These are phyloP conservation scores for Pocillopora meandrina DNA, from an alignment of 92 coral and sea anemone species.

Conservation along the genomic window DNA sequence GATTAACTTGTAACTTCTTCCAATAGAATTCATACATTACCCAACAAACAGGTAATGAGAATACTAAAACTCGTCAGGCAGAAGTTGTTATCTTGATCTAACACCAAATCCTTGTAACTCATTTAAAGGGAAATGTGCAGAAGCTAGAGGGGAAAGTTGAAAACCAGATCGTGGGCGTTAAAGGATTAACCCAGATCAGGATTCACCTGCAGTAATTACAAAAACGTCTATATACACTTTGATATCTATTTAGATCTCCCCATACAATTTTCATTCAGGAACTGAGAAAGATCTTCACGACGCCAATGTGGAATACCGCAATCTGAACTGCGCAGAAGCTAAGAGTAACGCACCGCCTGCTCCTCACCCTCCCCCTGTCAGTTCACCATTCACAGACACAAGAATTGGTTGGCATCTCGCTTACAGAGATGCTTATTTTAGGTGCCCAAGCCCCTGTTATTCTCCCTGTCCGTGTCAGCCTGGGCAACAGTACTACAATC, in stretches of 20 bases:
- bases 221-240: no score
- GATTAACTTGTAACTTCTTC: no score
- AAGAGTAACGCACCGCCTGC: slow-evolving; percentile 61
- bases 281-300: slow-evolving; percentile 56
- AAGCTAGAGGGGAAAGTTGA: no score
- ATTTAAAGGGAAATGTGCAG: no score
- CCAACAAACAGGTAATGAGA: no score
- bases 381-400: slow-evolving; percentile 61
- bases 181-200: no score
- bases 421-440: slow-evolving; percentile 56
- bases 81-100: no score
- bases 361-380: slow-evolving; percentile 59
- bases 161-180: no score
- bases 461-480: slow-evolving; percentile 54
- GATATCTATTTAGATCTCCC: neutral
- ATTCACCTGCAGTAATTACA: no score
- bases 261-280: slow-evolving; percentile 16
- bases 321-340: slow-evolving; percentile 63
- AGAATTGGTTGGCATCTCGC: slow-evolving; percentile 77
- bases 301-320: slow-evolving; percentile 29
- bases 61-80: no score
- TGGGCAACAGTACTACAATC: slow-evolving; percentile 47
- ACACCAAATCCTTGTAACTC: no score
- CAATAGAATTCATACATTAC: no score
- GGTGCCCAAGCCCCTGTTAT: slow-evolving; percentile 57